phyloP scores from a whole-genome alignment of 1,140 invertebrate species.

The Whitmania pigra region DNA sequence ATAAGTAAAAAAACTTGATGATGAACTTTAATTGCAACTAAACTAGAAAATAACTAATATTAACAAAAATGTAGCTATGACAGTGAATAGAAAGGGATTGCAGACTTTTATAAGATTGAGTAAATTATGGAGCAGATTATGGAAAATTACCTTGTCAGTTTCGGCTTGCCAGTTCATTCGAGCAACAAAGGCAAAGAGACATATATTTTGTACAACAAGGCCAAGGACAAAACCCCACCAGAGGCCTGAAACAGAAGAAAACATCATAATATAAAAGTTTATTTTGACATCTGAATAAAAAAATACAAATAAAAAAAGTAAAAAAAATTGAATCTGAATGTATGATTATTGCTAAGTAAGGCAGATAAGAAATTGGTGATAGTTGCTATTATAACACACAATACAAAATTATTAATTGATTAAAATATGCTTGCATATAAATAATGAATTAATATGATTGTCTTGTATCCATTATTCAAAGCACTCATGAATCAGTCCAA shows the following conservation, averaged over 20 bases:
- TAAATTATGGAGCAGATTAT: too few species aligned
- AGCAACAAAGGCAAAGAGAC: constrained; percentile 21
- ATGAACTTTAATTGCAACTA: too few species aligned
- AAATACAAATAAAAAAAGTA: too few species aligned
- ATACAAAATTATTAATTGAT: background rate
- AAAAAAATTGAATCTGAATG: too few species aligned
- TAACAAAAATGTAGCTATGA: too few species aligned
- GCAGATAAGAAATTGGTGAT: background rate
- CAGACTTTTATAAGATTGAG: too few species aligned
- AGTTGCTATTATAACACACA: too few species aligned
- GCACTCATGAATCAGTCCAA: background rate
- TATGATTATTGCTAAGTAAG: background rate
- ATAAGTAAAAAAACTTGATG: too few species aligned
- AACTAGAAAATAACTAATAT: too few species aligned
- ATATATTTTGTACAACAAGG: constrained; percentile 20
- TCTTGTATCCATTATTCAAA: background rate
- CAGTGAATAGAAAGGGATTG: too few species aligned
- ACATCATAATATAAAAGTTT: background rate
- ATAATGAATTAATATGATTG: background rate
- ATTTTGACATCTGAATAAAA: background rate
- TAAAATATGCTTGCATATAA: background rate
- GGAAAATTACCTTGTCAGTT: constrained; percentile 17
- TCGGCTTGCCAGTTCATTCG: constrained; percentile 21
- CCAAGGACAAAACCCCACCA: constrained; percentile 25
- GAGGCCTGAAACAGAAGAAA: constrained; percentile 21